These are phyloP conservation scores for Cephus pygmeus DNA, from an alignment of 2,888 invertebrate species.

Conservation along the genomic window DNA sequence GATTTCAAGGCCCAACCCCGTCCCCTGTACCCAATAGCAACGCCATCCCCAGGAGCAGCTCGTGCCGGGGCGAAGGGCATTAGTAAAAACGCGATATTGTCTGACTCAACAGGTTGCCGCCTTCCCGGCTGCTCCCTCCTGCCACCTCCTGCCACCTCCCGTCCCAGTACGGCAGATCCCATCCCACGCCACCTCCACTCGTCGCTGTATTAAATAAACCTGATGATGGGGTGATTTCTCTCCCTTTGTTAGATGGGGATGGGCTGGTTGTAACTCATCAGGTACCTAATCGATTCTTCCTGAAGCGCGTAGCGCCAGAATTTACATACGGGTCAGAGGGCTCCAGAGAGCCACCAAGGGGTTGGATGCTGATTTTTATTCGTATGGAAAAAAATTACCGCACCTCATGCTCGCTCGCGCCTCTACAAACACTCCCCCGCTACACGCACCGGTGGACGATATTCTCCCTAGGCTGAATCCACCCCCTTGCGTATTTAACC, in stretches of 20 bases:
- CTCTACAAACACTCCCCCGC: too few relatives aligned
- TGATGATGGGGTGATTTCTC: conserved; percentile 54
- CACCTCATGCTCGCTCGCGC: too few relatives aligned
- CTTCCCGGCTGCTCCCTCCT: conserved; percentile 11
- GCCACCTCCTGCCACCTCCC: conserved; percentile 21
- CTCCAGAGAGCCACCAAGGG: too few relatives aligned
- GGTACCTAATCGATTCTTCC: conserved; percentile 24
- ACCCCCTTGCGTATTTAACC: too few relatives aligned
- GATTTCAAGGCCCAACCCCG: too few relatives aligned
- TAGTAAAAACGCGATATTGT: conserved; percentile 65
- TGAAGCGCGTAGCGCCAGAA: conserved; percentile 11
- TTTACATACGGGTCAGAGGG: conserved; percentile 1
- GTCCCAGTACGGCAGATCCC: neutral
- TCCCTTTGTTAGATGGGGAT: conserved; percentile 29
- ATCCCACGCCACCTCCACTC: conserved; percentile 17
- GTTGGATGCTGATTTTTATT: conserved; percentile 1
- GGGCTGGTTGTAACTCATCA: conserved; percentile 21
- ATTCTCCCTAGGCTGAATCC: too few relatives aligned
- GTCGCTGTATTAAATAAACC: conserved; percentile 58
- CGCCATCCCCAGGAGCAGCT: conserved; percentile 22
- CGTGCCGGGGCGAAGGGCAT: conserved; percentile 45
- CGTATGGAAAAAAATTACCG: conserved; percentile 1
- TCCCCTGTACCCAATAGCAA: too few relatives aligned
- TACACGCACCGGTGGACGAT: too few relatives aligned
- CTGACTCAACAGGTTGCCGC: conserved; percentile 61